Evolutionary conservation across 2,888 invertebrate species (phyloP).

Genomic region (Phaedon cochleariae): DNA sequence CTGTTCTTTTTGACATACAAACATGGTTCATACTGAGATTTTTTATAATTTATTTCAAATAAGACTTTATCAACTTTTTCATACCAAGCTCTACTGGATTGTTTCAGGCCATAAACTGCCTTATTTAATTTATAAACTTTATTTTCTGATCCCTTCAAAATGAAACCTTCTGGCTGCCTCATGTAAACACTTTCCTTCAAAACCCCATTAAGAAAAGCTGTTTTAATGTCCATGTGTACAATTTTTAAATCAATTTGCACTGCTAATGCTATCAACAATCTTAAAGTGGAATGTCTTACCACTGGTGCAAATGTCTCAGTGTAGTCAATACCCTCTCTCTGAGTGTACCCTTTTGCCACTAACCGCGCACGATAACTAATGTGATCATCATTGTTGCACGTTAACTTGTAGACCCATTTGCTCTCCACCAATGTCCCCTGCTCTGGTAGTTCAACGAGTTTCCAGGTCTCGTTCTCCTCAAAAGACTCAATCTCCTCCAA

Average conservation of each 20-base stretch:
- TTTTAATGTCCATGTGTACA: constrained; percentile 37
- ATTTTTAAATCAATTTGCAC: constrained; percentile 34
- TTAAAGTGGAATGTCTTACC: constrained; percentile 41
- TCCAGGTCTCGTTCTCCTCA: constrained; percentile 44
- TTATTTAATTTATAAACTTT: constrained; percentile 28
- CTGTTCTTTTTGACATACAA: constrained; percentile 7
- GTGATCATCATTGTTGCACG: constrained; percentile 36
- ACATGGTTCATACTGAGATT: constrained; percentile 31
- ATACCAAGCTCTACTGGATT: constrained; percentile 35
- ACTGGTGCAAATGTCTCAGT: constrained; percentile 48
- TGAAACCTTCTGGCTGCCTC: constrained; percentile 16
- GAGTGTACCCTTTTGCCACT: constrained; percentile 47
- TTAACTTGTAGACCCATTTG: constrained; percentile 41
- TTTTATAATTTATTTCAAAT: constrained; percentile 31
- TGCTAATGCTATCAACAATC: constrained; percentile 42
- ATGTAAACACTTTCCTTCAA: constrained; percentile 32
- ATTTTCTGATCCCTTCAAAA: background rate
- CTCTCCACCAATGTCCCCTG: constrained; percentile 35
- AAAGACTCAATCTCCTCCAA: constrained; percentile 43
- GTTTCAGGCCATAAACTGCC: constrained; percentile 39
- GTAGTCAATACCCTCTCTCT: constrained; percentile 46
- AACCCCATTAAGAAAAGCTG: constrained; percentile 39
- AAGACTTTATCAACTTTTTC: constrained; percentile 28
- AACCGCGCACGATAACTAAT: constrained; percentile 44
- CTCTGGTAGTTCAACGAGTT: constrained; percentile 37